Percentiles rank a stretch among this genome's conserved stretches.
These are phyloP conservation scores for Mustela erminea DNA, from an alignment of 2,797 vertebrate species.

Conservation along the genomic window DNA sequence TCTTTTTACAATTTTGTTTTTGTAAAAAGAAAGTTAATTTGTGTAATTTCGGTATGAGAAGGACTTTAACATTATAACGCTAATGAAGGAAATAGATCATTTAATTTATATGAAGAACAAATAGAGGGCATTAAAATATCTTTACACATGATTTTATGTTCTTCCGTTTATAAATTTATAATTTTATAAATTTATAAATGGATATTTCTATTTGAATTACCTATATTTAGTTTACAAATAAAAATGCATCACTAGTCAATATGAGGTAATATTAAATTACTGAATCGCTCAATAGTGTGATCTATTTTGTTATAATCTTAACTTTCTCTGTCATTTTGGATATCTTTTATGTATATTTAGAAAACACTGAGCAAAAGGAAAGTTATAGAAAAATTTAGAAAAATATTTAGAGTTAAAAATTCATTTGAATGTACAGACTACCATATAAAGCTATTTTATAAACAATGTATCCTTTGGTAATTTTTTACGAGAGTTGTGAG, in stretches of 20 bases:
- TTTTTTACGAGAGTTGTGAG: background rate
- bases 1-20: background rate
- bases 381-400: conserved; percentile 22
- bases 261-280: conserved; percentile 79
- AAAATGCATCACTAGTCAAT: conserved; percentile 51
- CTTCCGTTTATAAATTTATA: conserved; percentile 76
- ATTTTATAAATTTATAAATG: conserved; percentile 74
- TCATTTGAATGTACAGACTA: background rate
- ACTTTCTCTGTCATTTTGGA: background rate
- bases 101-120: conserved; percentile 37
- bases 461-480: background rate
- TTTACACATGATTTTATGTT: conserved; percentile 62
- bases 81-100: conserved; percentile 14
- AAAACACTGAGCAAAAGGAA: background rate
- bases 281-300: conserved; percentile 71
- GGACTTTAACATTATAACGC: background rate
- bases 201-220: conserved; percentile 78
- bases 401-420: conserved; percentile 44
- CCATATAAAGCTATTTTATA: background rate
- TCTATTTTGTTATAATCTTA: conserved; percentile 76
- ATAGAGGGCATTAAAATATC: conserved; percentile 36
- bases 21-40: background rate
- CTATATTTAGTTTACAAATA: conserved; percentile 75
- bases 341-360: background rate
- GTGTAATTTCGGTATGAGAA: background rate